A percentile compares a stretch with the other conserved stretches of the same genome.
Conservation (phyloP, 2,888 invertebrate genomes). For the Brachypalpus laphriformis region DNA sequence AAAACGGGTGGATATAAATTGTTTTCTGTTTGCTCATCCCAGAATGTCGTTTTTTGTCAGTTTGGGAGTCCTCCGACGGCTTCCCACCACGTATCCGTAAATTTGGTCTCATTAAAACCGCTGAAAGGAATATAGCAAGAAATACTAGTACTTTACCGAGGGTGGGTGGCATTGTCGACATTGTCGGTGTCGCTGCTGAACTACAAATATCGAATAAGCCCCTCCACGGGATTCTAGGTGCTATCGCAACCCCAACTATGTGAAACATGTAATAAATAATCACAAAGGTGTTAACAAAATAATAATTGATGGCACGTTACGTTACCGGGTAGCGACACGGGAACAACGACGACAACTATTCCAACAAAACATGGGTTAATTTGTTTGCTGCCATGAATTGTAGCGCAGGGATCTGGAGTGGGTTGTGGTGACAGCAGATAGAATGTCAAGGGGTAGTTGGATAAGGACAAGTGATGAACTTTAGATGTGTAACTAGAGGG, state of each 20-base stretch:
- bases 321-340: slow-evolving; percentile 40
- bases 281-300: slow-evolving; percentile 71
- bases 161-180: not conserved
- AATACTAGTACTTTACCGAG: slow-evolving; percentile 4
- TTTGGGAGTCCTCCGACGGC: slow-evolving; percentile 1
- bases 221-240: not conserved
- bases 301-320: slow-evolving; percentile 70
- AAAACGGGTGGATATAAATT: slow-evolving; percentile 38
- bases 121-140: slow-evolving; percentile 30
- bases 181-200: slow-evolving; percentile 1
- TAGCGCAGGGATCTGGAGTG: not conserved
- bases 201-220: slow-evolving; percentile 51
- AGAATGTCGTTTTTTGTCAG: slow-evolving; percentile 51
- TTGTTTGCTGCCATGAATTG: slow-evolving; percentile 63
- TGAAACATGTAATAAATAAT: slow-evolving; percentile 68
- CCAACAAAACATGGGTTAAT: slow-evolving; percentile 64
- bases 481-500: not conserved
- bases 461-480: slow-evolving; percentile 58
- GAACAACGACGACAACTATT: slow-evolving; percentile 56
- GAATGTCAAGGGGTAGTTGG: slow-evolving; percentile 47
- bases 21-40: slow-evolving; percentile 53
- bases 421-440: slow-evolving; percentile 17
- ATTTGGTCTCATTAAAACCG: slow-evolving; percentile 56
- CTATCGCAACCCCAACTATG: slow-evolving; percentile 13
- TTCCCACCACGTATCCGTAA: slow-evolving; percentile 24